Base-by-base conservation (phyloP, 2,113 vertebrate species). In the Dunckerocampus dactyliophorus region DNA sequence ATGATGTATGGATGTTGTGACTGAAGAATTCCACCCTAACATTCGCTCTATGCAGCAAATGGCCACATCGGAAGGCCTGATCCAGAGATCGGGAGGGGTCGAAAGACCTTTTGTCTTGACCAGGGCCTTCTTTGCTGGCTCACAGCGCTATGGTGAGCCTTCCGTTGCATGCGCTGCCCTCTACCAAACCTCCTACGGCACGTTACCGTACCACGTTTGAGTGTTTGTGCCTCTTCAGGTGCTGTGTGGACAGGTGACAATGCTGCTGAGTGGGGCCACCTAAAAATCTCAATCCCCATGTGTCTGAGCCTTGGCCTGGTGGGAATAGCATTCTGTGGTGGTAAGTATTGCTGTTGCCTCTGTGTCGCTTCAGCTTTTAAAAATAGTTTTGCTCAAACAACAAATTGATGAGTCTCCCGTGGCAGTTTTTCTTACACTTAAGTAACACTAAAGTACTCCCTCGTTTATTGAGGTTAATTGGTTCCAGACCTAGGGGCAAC, bases 161-260 rank as follows among this genome's bases (percentile, higher is more conserved):
- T 21, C 31, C 10, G 15, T 13, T 47, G 19, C 6, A 2, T 37
- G 28, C 2, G 45, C 13, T 22, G 2, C 21, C 14, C 16, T 16
- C 12, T 34, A 21, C 22, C 15, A 37, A 28, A 16, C 24, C 43
- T 43, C 3, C 20, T 10, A n/a, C 16, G 1, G 19, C 1, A 12
- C 17, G 20, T 45, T 43, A 20, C 21, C 47, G 17, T 37, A 16
- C 5, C 22, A 49, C 20, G 7, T 20, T n/a, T 21, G 11, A 47
- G 13, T 75, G 1, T 61, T 50, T 71, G 8, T 76, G 24, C 50
- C 3, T 20, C 0, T 53, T 2, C 71, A 97, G 95, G 95, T 48
- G 94, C 95, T 0, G 91, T 96, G 39, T 97, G 95, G 95, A 97
- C 95, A 0, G 95, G 95, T 1, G 95, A 97, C 71, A 97, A 97